Conservation (phyloP, 2,888 invertebrate species). For the Callyntrura guangdongensis region DNA sequence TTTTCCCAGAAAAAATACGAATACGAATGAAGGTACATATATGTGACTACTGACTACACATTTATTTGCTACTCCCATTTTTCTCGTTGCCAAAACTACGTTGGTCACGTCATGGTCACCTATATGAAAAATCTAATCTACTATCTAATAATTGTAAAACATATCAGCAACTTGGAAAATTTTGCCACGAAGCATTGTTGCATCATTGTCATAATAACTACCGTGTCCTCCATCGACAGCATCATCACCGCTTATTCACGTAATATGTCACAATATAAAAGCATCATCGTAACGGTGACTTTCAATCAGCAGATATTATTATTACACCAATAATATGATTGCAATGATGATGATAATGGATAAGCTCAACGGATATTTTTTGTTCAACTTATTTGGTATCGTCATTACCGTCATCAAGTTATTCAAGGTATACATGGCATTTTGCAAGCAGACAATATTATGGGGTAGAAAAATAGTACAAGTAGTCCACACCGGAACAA, state of each 20-base stretch:
- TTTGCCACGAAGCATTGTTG: no score
- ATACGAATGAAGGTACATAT: no score
- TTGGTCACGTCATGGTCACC: not conserved
- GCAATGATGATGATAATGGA: not conserved
- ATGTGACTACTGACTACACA: not conserved
- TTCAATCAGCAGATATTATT: no score
- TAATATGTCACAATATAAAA: no score
- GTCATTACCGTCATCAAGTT: not conserved
- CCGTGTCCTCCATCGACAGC: no score
- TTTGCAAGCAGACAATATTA: not conserved
- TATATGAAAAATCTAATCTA: not conserved
- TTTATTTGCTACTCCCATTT: not conserved
- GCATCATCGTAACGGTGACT: no score
- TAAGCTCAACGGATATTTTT: not conserved
- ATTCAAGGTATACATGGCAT: conserved; percentile 5
- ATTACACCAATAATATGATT: no score
- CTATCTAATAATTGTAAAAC: not conserved
- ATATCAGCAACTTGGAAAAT: no score
- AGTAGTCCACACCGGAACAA: not conserved
- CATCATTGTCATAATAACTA: no score
- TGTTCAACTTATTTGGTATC: not conserved
- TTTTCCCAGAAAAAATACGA: not conserved
- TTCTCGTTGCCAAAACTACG: not conserved
- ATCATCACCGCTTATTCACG: no score
- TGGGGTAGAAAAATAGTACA: not conserved